These are phyloP conservation scores for Setophaga kirtlandii DNA, from an alignment of 2,113 vertebrate genomes.

Conservation along the genomic window DNA sequence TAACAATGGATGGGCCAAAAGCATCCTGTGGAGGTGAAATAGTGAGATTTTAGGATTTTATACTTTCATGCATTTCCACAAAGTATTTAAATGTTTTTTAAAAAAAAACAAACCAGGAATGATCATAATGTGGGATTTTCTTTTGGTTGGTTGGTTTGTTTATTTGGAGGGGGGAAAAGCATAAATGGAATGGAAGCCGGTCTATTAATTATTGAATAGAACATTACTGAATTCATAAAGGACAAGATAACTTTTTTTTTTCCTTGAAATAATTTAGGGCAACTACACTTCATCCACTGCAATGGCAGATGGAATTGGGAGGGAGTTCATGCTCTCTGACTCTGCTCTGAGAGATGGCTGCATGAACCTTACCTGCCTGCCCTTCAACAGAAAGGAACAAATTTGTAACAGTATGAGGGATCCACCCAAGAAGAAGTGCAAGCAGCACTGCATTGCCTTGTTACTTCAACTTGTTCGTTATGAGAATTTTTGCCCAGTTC, in stretches of 20 bases:
- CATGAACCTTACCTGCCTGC: background rate
- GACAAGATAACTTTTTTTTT: background rate
- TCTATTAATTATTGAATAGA: background rate
- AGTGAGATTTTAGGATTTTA: background rate
- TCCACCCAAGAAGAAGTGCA: background rate
- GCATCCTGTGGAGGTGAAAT: background rate
- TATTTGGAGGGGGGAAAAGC: fast-evolving
- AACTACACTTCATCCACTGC: background rate
- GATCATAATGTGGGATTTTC: background rate
- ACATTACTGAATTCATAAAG: background rate
- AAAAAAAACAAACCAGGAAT: background rate
- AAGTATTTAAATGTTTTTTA: background rate
- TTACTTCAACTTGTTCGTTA: background rate
- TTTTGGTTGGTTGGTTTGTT: background rate
- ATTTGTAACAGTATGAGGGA: background rate
- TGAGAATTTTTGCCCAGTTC: background rate
- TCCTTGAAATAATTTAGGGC: background rate
- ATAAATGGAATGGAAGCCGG: background rate
- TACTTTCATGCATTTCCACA: background rate
- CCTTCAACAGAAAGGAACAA: background rate
- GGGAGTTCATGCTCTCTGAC: background rate
- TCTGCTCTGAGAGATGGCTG: background rate
- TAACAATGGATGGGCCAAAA: background rate
- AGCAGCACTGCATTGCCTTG: background rate
- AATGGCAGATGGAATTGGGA: background rate